Conservation (phyloP, 1,140 invertebrate species). For the Euura lappo region DNA sequence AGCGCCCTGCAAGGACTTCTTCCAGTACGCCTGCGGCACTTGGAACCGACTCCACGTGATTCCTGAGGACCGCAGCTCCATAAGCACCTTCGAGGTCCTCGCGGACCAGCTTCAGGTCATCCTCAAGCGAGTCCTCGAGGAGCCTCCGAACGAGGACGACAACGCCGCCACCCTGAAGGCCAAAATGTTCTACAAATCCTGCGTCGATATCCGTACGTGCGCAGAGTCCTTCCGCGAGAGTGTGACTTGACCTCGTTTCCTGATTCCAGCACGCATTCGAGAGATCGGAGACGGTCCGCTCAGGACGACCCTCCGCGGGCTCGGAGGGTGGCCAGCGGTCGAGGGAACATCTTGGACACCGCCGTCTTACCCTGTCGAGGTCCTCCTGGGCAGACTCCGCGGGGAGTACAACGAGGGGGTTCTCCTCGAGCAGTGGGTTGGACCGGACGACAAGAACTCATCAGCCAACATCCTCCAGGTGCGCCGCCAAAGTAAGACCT, state of each 20-base stretch:
- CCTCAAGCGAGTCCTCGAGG: constrained; percentile 79
- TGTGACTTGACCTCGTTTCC: background rate
- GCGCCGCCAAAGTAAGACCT: constrained; percentile 57
- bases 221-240: background rate
- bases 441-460: constrained; percentile 86
- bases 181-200: constrained; percentile 85
- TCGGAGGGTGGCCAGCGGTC: constrained; percentile 83
- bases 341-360: constrained; percentile 67
- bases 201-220: constrained; percentile 86
- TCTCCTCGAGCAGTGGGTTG: constrained; percentile 81
- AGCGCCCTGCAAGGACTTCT: constrained; percentile 88
- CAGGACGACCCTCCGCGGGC: constrained; percentile 62
- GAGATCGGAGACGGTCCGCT: constrained; percentile 72
- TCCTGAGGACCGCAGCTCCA: constrained; percentile 86
- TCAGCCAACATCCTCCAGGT: constrained; percentile 87
- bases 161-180: constrained; percentile 80
- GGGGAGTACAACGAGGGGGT: constrained; percentile 78
- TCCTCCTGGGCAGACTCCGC: constrained; percentile 71
- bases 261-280: constrained; percentile 71
- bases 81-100: constrained; percentile 88
- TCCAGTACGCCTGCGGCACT: constrained; percentile 87
- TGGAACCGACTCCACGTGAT: constrained; percentile 91
- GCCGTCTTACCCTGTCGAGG: constrained; percentile 66
- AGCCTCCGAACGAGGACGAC: constrained; percentile 68
- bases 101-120: constrained; percentile 87